Base-by-base conservation (phyloP, 2,113 vertebrate species). In the Megaptera novaeangliae region DNA sequence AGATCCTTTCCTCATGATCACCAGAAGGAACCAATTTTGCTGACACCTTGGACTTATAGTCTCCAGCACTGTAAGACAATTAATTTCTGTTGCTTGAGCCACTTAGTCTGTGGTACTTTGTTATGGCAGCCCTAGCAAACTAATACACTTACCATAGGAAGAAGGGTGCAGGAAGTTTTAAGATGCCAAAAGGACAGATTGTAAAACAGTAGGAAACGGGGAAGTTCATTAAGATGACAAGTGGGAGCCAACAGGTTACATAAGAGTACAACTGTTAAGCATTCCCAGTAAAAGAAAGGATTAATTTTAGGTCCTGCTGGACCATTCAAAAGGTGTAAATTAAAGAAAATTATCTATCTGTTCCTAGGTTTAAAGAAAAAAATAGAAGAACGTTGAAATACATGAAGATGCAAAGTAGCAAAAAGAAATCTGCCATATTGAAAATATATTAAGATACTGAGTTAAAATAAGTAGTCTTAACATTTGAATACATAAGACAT, bases 281-380 rank as follows among this genome's bases (percentile, higher is more conserved):
- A 64, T 72, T 72, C 71, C 80, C 61, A 5, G 5, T 44, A 92
- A 96, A 93, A 81, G 96, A 64, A 95, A 95, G 71, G 93, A 97
- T 98, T 98, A 97, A 97, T 95, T 95, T 92, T 95, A 98, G 69
- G 41, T 94, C 88, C 96, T 96, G 81, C 94, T 94, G 97, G 94
- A 96, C 77, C 75, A 95, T 55, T 44, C n/a, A 84, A 71, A 96
- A 98, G 90, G 97, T 98, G 95, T 92, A 96, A 98, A 98, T 97
- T 96, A 94, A 93, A 96, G 57, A 94, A 86, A 83, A 96, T 95
- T 78, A 78, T 59, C 80, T 96, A 83, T 88, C 80, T 41, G 64
- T 66, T 61, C 52, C 39, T 88, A 93, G 18, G 57, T 59, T 68
- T 52, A 29, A 74, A 59, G 27, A n/a, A 52, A 82, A 77, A 86